A percentile compares a stretch with the other conserved stretches of the same genome.
Conservation (phyloP, 2,888 invertebrate species). For the Diarsia rubi region DNA sequence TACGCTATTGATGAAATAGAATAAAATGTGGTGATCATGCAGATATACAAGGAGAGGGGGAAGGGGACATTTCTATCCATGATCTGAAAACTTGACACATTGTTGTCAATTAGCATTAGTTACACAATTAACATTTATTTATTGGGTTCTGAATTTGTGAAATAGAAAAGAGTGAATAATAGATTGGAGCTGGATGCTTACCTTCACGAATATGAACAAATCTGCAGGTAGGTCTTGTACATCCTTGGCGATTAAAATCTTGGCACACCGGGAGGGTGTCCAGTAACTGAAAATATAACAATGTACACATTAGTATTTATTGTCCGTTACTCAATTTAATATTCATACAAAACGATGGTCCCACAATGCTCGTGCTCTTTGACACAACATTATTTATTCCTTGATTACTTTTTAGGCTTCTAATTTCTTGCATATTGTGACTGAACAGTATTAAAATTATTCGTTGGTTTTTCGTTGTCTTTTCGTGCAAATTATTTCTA, state of each 20-base stretch:
- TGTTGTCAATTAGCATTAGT: conserved; percentile 61
- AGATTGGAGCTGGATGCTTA: conserved; percentile 85
- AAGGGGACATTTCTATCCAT: conserved; percentile 65
- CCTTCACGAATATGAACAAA: conserved; percentile 99
- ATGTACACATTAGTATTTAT: conserved; percentile 77
- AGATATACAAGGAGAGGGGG: conserved; percentile 59
- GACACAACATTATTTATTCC: conserved; percentile 35
- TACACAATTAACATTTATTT: conserved; percentile 54
- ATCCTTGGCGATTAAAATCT: conserved; percentile 99
- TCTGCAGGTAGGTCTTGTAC: conserved; percentile 99
- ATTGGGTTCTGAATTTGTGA: conserved; percentile 36
- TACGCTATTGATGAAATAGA: conserved; percentile 66
- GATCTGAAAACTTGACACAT: conserved; percentile 67
- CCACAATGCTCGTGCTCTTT: conserved; percentile 69
- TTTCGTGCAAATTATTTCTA: conserved; percentile 16
- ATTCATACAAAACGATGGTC: conserved; percentile 76
- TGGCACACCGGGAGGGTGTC: conserved; percentile 99
- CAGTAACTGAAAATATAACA: conserved; percentile 97
- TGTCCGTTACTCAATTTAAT: conserved; percentile 66
- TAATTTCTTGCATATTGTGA: conserved; percentile 12
- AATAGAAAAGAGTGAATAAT: conserved; percentile 39
- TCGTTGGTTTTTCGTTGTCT: conserved; percentile 54
- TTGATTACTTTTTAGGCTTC: conserved; percentile 15
- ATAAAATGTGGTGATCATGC: conserved; percentile 69
- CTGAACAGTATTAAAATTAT: conserved; percentile 27